Evolutionary conservation across 2,888 invertebrate genomes (phyloP), one percentile per base, ranked within the genome.

Genomic region (Ischnura elegans): DNA sequence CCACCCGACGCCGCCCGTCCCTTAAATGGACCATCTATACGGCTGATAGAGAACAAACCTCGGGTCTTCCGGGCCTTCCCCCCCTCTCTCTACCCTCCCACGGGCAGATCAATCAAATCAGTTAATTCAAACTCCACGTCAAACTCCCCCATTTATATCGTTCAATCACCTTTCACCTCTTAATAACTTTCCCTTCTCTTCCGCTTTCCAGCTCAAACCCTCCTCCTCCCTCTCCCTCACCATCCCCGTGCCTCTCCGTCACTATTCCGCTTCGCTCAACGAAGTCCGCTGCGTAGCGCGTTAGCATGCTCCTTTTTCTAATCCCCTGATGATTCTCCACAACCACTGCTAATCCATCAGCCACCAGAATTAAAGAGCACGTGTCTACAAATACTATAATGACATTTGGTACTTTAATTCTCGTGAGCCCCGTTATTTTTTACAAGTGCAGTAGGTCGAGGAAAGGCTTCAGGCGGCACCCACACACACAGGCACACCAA

Each of bases 141-240:
- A 55, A 90, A 90, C 61, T 61, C 61, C 61, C 90, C 66, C 90
- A 90, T 90, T 90, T 90, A 90, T 90, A 90, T 90, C 90, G 90
- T 90, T 90, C 90, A 90, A 90, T 90, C 90, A 90, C 90, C 90
- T 90, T 90, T 90, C 90, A 90, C 90, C 90, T 90, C 90, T 90
- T 90, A 90, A 90, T 90, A 90, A 61, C 90, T 90, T 90, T 66
- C 87, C 87, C 42, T 36, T 55, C 87, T 61, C 90, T 45, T 43
- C 45, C 90, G 6, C 90, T 61, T 19, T 36, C 43, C 61, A 25
- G 51, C 43, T 42, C 10, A 21, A 61, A 36, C 45, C 90, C 61
- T 42, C n/a, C 36, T 61, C 61, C 3, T 76, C 13, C 21, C 16
- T 76, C 76, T 76, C 36, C 36, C 13, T 13, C 76, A 76, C 76